A percentile compares a stretch with the other conserved stretches of the same genome.
Evolutionary conservation across 2,888 invertebrate genomes (phyloP).

Genomic region (Dolichomitus sp.): DNA sequence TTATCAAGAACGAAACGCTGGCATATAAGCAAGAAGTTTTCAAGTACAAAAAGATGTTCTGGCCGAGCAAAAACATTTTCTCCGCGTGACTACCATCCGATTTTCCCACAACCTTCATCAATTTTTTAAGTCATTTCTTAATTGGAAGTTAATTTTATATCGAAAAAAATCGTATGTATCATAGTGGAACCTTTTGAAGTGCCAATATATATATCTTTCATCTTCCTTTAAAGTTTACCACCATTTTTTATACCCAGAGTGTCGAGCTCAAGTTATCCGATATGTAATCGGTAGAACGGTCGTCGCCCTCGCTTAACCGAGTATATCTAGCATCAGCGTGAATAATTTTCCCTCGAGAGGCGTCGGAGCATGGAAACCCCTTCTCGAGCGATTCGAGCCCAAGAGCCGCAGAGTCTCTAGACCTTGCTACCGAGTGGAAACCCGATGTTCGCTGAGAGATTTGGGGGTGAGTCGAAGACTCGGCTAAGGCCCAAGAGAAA

Average conservation of each 20-base stretch:
- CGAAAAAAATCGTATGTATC: background rate
- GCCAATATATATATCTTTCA: background rate
- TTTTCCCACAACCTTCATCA: background rate
- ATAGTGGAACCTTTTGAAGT: background rate
- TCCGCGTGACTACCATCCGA: no score
- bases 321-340: constrained; percentile 36
- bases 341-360: constrained; percentile 43
- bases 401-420: constrained; percentile 18
- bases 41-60: no score
- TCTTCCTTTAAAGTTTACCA: background rate
- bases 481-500: background rate
- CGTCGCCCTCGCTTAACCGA: constrained; percentile 30
- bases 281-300: constrained; percentile 32
- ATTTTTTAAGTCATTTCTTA: background rate
- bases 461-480: background rate
- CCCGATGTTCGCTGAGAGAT: background rate
- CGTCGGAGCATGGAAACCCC: constrained; percentile 17
- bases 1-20: no score
- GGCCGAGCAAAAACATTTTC: no score
- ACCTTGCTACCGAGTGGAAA: constrained; percentile 39
- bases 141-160: background rate
- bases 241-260: background rate
- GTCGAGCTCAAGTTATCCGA: background rate
- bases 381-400: constrained; percentile 17
- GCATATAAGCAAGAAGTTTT: no score